Evolutionary conservation across 2,888 invertebrate species (phyloP), one percentile per base, ranked within the genome.

Genomic region (Dascillus cervinus): DNA sequence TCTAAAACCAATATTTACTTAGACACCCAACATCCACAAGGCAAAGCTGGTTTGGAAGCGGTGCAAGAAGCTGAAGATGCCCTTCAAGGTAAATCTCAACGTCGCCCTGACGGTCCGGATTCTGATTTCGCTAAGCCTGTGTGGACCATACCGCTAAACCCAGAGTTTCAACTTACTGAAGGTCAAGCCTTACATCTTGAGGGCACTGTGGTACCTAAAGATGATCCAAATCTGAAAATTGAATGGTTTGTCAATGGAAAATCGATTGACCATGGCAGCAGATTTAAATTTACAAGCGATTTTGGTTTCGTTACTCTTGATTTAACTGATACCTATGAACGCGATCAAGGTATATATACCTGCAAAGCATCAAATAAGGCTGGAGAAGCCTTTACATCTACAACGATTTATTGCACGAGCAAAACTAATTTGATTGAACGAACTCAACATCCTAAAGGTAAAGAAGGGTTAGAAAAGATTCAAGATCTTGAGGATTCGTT

Each of bases 281-380:
- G 94, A 44, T 94, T 91, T 62, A 91, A 91, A 62, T 80, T 91
- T 58, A 89, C 87, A 1, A 87, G 83, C 56, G 97, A 98, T 57
- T 96, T 96, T 61, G 97, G 97, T 29, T 96, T 91, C 59, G 95
- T 95, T 3, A 90, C 91, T 3, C 71, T 98, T 48, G 95, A 96
- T 62, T 71, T 97, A 28, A 84, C 80, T 11, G 92, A 94, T 58
- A 86, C 88, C 1, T 90, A 92, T 57, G 89, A 89, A 56, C 77
- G 92, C 50, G 95, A 95, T 61, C 90, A 90, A 62, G 94, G 95
- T 42, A 85, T 91, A 48, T 91, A 91, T 58, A 91, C 90, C 1
- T 89, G 89, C 65, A 88, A 91, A 56, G 91, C 91, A 8, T 85
- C 75, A 49, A 92, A 92, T 55, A 82, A 79, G 60, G 74, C 78